A percentile compares a stretch with the other conserved stretches of the same genome.
Evolutionary conservation across 2,888 invertebrate species (phyloP).

Genomic region (Chaetoderma sp.): DNA sequence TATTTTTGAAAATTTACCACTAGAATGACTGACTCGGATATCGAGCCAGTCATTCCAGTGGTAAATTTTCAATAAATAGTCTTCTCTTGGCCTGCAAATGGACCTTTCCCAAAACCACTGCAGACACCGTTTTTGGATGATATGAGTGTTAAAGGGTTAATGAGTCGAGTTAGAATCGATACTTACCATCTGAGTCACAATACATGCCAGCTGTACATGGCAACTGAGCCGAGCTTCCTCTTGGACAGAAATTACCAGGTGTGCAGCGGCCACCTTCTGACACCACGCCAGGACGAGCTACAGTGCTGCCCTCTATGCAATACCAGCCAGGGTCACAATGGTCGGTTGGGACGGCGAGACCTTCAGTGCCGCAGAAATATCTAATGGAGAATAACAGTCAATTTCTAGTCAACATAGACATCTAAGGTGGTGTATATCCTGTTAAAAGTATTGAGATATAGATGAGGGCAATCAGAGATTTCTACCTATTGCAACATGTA

Average conservation of each 20-base stretch:
- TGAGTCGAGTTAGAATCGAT: too few species aligned
- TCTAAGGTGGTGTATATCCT: background rate
- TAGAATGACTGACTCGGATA: too few species aligned
- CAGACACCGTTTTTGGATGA: too few species aligned
- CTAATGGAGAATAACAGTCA: constrained; percentile 35
- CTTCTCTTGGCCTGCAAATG: too few species aligned
- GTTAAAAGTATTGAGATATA: background rate
- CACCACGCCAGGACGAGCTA: constrained; percentile 44
- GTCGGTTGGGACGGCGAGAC: constrained; percentile 54
- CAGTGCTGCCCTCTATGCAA: constrained; percentile 50
- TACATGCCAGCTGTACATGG: constrained; percentile 61
- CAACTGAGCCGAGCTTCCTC: constrained; percentile 46
- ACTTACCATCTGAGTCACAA: constrained; percentile 56
- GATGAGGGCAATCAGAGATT: background rate
- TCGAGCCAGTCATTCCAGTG: too few species aligned
- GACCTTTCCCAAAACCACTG: too few species aligned
- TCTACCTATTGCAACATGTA: background rate
- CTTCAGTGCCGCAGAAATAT: constrained; percentile 59
- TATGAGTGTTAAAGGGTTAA: too few species aligned
- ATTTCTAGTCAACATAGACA: background rate
- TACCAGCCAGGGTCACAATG: constrained; percentile 64
- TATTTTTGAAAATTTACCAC: too few species aligned
- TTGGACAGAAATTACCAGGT: constrained; percentile 57
- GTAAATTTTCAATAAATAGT: too few species aligned
- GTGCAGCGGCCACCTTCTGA: constrained; percentile 52